Conservation (phyloP, 2,888 invertebrate genomes). For the Drosophila engyochracea region DNA sequence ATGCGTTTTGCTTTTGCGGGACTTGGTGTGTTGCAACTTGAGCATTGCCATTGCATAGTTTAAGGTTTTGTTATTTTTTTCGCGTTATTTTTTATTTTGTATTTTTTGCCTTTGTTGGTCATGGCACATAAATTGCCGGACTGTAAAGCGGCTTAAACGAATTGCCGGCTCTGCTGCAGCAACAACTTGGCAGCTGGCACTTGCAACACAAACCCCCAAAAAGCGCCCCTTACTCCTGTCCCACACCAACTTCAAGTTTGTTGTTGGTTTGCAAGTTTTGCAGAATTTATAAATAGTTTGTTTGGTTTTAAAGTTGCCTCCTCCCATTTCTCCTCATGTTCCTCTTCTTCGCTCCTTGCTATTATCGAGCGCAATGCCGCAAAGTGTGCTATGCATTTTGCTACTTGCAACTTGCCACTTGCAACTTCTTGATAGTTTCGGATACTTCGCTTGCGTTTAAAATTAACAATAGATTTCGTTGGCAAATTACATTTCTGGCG, state of each 20-base stretch:
- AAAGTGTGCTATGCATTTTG: slow-evolving; percentile 60
- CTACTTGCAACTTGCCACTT: slow-evolving; percentile 36
- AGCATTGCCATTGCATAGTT: slow-evolving; percentile 61
- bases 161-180: slow-evolving; percentile 73
- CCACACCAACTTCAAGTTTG: slow-evolving; percentile 8
- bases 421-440: slow-evolving; percentile 55
- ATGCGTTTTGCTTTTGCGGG: slow-evolving; percentile 59
- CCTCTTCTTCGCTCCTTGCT: slow-evolving; percentile 4
- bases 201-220: slow-evolving; percentile 18
- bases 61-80: slow-evolving; percentile 46
- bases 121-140: slow-evolving; percentile 76
- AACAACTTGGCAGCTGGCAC: slow-evolving; percentile 71
- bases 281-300: slow-evolving; percentile 77
- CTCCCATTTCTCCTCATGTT: slow-evolving; percentile 1
- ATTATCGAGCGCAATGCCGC: slow-evolving; percentile 70
- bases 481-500: slow-evolving; percentile 78
- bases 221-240: neutral
- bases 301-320: slow-evolving; percentile 74
- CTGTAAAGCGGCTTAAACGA: slow-evolving; percentile 78
- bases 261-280: slow-evolving; percentile 63
- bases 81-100: neutral
- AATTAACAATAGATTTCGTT: slow-evolving; percentile 75
- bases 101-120: slow-evolving; percentile 35
- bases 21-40: neutral
- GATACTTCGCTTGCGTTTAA: slow-evolving; percentile 23